A percentile compares a stretch with the other conserved stretches of the same genome.
Evolutionary conservation across 2,113 vertebrate species (phyloP).

Genomic region (Pterophyllum scalare): DNA sequence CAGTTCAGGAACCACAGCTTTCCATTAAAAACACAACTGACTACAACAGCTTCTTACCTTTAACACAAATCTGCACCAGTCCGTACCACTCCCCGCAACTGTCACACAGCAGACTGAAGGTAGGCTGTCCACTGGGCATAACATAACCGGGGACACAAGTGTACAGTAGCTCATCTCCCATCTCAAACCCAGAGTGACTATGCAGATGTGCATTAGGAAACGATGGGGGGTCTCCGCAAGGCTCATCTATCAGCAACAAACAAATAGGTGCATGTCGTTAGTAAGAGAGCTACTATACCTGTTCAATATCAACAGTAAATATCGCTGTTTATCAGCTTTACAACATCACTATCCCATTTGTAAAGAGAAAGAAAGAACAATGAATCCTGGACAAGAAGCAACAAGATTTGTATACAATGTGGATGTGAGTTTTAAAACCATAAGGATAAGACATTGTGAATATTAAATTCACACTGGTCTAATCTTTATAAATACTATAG

Average conservation of each 20-base stretch:
- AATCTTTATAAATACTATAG: neutral
- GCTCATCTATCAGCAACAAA: slow-evolving; percentile 80
- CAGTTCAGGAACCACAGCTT: neutral
- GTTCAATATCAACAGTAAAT: neutral
- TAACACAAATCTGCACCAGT: slow-evolving; percentile 89
- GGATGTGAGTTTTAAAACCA: neutral
- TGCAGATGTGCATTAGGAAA: slow-evolving; percentile 90
- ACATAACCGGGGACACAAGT: slow-evolving; percentile 84
- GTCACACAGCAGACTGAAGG: slow-evolving; percentile 92
- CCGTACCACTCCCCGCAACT: slow-evolving; percentile 97
- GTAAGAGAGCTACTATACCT: neutral
- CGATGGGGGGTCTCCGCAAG: slow-evolving; percentile 90
- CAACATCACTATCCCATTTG: neutral
- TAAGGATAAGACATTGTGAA: neutral
- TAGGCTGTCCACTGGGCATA: slow-evolving; percentile 80
- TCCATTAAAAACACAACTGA: slow-evolving; percentile 6
- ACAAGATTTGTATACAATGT: neutral
- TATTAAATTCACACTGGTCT: neutral
- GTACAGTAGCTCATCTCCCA: slow-evolving; percentile 93
- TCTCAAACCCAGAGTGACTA: slow-evolving; percentile 86
- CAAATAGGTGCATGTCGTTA: neutral
- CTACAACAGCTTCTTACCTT: slow-evolving; percentile 82
- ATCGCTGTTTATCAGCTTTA: neutral
- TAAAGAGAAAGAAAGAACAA: neutral
- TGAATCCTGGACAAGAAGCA: neutral